phyloP scores from a whole-genome alignment of 1,140 invertebrate genomes.

The Acyrthosiphon pisum region DNA sequence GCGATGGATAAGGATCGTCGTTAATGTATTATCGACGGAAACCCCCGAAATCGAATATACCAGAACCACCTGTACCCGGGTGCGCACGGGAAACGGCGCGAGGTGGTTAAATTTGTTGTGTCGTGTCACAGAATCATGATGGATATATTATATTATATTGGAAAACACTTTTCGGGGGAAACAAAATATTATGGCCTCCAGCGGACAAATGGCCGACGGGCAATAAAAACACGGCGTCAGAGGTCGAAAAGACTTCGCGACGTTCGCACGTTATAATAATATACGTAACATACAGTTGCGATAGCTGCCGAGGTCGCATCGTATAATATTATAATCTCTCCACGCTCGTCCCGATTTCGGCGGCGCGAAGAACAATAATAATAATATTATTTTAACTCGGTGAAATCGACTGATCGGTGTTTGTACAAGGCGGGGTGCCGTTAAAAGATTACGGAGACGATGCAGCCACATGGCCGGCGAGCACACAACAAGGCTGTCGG shows the following conservation, averaged over 20 bases:
- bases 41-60: not conserved
- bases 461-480: conserved; percentile 7
- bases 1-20: not conserved
- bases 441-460: not conserved
- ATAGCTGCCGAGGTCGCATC: not conserved
- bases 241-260: not conserved
- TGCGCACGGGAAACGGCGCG: not conserved
- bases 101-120: not conserved
- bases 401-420: conserved; percentile 22
- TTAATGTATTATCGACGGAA: not conserved
- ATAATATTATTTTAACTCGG: conserved; percentile 11
- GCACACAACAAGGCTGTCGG: not conserved
- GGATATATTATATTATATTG: not conserved
- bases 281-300: not conserved
- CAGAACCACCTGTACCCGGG: not conserved
- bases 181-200: not conserved
- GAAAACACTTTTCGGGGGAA: not conserved
- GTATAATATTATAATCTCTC: not conserved
- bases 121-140: not conserved
- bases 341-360: not conserved
- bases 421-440: not conserved
- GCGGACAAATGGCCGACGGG: not conserved
- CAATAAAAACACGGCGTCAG: not conserved
- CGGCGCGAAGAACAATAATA: not conserved
- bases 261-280: not conserved